phyloP scores from a whole-genome alignment of 2,113 vertebrate genomes.

The Etheostoma spectabile region DNA sequence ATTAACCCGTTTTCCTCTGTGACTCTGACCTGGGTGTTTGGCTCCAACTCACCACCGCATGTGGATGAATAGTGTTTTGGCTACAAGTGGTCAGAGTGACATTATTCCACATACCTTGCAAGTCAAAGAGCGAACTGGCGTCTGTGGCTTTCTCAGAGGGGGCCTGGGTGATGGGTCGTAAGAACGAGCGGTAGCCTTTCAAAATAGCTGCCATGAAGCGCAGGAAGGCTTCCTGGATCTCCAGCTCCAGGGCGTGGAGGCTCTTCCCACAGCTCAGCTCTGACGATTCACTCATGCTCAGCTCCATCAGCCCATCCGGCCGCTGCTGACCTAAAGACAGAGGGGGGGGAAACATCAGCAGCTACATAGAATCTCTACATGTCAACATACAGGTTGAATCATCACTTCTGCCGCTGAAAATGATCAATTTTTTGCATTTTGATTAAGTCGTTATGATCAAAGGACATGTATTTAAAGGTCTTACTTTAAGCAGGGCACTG shows the following conservation, averaged over 20 bases:
- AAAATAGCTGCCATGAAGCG: conserved; percentile 98
- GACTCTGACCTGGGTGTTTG: too few species aligned
- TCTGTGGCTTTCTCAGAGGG: conserved; percentile 98
- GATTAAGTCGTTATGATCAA: conserved; percentile 1
- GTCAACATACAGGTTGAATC: not conserved
- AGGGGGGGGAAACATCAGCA: not conserved
- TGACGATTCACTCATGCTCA: conserved; percentile 91
- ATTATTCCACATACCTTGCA: conserved; percentile 88
- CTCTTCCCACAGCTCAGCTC: conserved; percentile 91
- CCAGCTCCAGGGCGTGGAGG: conserved; percentile 91
- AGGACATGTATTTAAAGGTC: conserved; percentile 7
- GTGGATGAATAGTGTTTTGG: not conserved
- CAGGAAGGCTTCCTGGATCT: conserved; percentile 98
- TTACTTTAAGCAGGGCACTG: not conserved
- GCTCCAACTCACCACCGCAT: not conserved
- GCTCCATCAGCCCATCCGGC: conserved; percentile 91
- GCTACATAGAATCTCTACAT: not conserved
- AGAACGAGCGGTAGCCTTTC: conserved; percentile 95
- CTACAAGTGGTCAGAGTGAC: not conserved
- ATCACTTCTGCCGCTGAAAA: not conserved
- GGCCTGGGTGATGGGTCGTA: conserved; percentile 96
- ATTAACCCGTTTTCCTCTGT: not conserved
- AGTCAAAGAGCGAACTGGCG: conserved; percentile 94
- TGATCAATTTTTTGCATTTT: conserved; percentile 8
- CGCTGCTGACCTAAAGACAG: conserved; percentile 89